These are phyloP conservation scores for Paralinhomoeus sp. DNA, from an alignment of 2,888 invertebrate genomes.

Conservation along the genomic window DNA sequence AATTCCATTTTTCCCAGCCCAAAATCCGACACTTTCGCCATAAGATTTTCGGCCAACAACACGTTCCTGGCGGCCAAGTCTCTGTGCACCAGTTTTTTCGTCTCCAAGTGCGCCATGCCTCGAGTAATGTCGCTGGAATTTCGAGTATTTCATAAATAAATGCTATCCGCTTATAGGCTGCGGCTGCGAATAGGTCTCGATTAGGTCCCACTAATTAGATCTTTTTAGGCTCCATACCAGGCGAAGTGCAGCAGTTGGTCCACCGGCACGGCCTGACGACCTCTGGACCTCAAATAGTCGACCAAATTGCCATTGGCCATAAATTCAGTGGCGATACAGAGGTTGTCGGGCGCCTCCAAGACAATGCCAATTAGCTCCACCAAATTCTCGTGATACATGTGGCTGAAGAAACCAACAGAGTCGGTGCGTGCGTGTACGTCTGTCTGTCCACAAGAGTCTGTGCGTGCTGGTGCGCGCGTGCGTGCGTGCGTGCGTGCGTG, in stretches of 20 bases:
- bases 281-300: slow-evolving; percentile 84
- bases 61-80: slow-evolving; percentile 96
- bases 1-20: slow-evolving; percentile 68
- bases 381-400: slow-evolving; percentile 77
- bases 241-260: slow-evolving; percentile 92
- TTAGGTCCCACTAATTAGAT: too few species aligned
- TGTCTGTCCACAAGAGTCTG: too few species aligned
- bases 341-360: slow-evolving; percentile 33
- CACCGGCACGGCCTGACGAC: slow-evolving; percentile 78
- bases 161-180: too few species aligned
- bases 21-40: slow-evolving; percentile 54
- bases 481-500: too few species aligned
- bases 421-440: too few species aligned
- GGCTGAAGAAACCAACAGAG: too few species aligned
- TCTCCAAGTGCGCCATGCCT: slow-evolving; percentile 95
- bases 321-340: slow-evolving; percentile 52
- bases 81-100: slow-evolving; percentile 73
- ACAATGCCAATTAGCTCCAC: slow-evolving; percentile 85
- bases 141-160: too few species aligned
- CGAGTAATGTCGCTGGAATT: slow-evolving; percentile 66
- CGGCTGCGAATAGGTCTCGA: too few species aligned
- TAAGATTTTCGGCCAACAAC: slow-evolving; percentile 66
- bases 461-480: too few species aligned
- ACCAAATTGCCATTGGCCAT: slow-evolving; percentile 96
- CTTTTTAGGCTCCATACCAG: too few species aligned